Conservation (phyloP, 2,113 vertebrate genomes). For the Catharus minimus region DNA sequence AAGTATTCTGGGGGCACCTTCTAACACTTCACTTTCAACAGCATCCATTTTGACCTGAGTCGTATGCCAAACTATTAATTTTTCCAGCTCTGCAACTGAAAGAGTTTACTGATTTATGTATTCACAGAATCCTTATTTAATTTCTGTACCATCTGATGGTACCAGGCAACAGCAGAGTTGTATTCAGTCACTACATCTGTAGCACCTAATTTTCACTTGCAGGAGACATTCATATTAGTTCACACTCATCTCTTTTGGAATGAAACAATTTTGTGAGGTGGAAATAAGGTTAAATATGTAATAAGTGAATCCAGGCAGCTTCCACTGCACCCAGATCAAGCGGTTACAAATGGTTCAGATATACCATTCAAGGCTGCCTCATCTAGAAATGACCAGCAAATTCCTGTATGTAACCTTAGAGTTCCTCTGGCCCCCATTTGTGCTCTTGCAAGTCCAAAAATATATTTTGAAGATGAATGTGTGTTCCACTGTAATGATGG, state of each 20-base stretch:
- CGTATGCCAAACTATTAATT: background rate
- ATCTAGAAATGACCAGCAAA: background rate
- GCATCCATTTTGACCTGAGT: accelerated
- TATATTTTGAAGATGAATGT: background rate
- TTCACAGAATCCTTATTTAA: background rate
- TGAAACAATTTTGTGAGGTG: background rate
- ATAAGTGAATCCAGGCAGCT: background rate
- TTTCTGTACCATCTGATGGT: background rate
- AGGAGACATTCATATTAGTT: background rate
- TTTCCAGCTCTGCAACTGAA: background rate
- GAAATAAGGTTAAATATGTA: background rate
- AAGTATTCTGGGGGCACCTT: background rate
- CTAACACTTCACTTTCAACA: background rate
- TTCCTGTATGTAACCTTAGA: background rate
- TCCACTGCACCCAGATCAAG: background rate
- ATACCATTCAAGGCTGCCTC: background rate
- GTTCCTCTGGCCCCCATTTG: accelerated
- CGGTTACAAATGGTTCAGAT: background rate
- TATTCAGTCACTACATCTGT: background rate
- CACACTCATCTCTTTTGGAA: background rate
- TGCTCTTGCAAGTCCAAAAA: background rate
- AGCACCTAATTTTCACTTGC: background rate
- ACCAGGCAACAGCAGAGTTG: background rate
- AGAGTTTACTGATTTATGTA: background rate
- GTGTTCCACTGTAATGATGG: background rate